phyloP scores from a whole-genome alignment of 2,797 vertebrate species.

The Sciaenops ocellatus region DNA sequence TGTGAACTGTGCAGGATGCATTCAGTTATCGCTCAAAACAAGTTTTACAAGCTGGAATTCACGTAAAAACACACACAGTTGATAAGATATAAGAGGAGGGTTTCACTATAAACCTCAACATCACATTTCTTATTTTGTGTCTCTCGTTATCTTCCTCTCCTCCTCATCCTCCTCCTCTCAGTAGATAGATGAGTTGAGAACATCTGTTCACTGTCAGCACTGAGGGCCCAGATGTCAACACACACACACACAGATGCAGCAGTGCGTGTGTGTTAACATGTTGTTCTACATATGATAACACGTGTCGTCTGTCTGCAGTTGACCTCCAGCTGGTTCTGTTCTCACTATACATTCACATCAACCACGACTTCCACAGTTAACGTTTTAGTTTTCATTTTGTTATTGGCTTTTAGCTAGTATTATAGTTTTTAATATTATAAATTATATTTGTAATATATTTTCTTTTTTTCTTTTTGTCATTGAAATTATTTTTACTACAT shows the following conservation, averaged over 20 bases:
- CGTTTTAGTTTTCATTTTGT: too few relatives aligned
- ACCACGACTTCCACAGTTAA: background rate
- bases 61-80: constrained; percentile 7
- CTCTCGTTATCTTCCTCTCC: constrained; percentile 2
- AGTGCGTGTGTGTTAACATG: constrained; percentile 25
- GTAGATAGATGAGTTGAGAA: constrained; percentile 49
- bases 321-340: constrained; percentile 13
- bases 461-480: background rate
- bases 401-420: background rate
- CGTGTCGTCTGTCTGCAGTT: constrained; percentile 15
- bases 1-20: background rate
- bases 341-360: background rate
- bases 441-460: background rate
- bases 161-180: constrained; percentile 7
- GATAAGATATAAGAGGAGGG: constrained; percentile 2
- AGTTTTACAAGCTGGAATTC: constrained; percentile 42
- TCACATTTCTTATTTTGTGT: background rate
- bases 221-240: constrained; percentile 27
- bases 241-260: constrained; percentile 1
- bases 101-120: constrained; percentile 3
- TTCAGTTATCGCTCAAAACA: constrained; percentile 50
- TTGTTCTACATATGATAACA: constrained; percentile 43
- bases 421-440: background rate
- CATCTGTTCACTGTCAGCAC: constrained; percentile 54
- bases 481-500: too few relatives aligned